Evolutionary conservation across 1,140 invertebrate species (phyloP), one percentile per base, ranked within the genome.

Genomic region (Drosophila kurseongensis): DNA sequence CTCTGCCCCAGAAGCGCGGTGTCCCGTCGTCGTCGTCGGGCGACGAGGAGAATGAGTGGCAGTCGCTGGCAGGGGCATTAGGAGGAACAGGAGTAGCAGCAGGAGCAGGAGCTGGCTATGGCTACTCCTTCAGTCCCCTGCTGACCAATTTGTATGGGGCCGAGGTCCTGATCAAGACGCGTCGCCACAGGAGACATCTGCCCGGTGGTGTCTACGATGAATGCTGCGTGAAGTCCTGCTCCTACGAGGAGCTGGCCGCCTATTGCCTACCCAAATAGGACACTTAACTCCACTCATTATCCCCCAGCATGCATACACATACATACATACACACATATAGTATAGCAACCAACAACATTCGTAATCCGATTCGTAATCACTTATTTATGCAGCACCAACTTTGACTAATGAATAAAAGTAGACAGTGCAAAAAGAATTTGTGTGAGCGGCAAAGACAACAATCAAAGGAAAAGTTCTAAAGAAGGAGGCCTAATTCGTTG

Each of bases 321-420:
- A 48, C 27, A 56, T n/a, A 27, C 29, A 16, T 27, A 23, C 38
- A 29, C 14, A 48, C 47, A 27, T 12, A 35, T 8, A 10, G 7
- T 12, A 35, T 32, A 58, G 10, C 60, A 42, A 38, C 41, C 54
- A 8, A 48, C 12, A 48, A 18, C 61, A 68, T 65, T 72, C 54
- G 32, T 66, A 72, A 60, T 65, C 60, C 68, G 71, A 77, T 47
- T 69, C 63, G 66, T 85, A 83, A 75, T 83, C 84, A 88, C 75
- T 83, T 86, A 86, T 86, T 86, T 83, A 86, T 79, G 84, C 82
- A 86, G 84, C 85, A 74, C 57, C 56, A 78, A 88, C 75, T 83
- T 85, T 84, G 86, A 83, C 83, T 89, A 88, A 88, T 80, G 80
- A 88, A 88, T 89, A 88, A 88, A 88, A 80, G 76, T 74, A 88